Conservation (phyloP, 35 echinoderm and acorn worm species). For the Apostichopus californicus region DNA sequence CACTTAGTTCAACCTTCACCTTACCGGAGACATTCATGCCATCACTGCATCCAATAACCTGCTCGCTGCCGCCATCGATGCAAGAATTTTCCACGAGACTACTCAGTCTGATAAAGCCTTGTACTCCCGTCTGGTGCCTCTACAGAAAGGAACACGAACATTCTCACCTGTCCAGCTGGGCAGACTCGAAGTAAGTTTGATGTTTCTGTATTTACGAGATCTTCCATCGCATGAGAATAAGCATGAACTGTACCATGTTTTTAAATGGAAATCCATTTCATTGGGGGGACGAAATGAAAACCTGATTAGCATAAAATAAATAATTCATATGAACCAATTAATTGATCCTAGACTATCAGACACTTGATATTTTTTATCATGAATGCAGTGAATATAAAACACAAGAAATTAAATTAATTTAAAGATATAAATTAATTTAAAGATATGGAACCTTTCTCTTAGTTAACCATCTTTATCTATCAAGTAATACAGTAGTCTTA, state of each 20-base stretch:
- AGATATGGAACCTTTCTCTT: too few species aligned
- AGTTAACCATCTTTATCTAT: too few species aligned
- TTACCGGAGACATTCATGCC: constrained; percentile 99
- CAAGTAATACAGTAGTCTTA: too few species aligned
- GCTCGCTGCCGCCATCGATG: constrained; percentile 95
- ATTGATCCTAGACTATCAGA: too few species aligned
- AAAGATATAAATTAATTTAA: too few species aligned
- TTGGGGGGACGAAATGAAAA: too few species aligned
- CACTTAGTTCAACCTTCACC: constrained; percentile 92
- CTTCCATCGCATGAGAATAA: not conserved
- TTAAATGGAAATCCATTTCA: too few species aligned
- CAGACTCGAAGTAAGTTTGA: constrained; percentile 73
- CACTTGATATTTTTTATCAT: too few species aligned
- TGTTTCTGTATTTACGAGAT: not conserved
- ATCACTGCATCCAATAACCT: constrained; percentile 98
- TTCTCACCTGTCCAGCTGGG: constrained; percentile 86
- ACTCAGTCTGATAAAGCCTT: constrained; percentile 94
- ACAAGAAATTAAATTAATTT: too few species aligned
- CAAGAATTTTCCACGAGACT: constrained; percentile 96
- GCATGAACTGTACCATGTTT: not conserved
- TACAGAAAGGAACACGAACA: constrained; percentile 77
- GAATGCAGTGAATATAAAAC: too few species aligned
- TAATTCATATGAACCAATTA: too few species aligned
- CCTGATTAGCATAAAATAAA: too few species aligned
- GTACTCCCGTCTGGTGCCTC: constrained; percentile 86